phyloP scores from a whole-genome alignment of 2,113 vertebrate genomes.

The Calyptomena viridis region DNA sequence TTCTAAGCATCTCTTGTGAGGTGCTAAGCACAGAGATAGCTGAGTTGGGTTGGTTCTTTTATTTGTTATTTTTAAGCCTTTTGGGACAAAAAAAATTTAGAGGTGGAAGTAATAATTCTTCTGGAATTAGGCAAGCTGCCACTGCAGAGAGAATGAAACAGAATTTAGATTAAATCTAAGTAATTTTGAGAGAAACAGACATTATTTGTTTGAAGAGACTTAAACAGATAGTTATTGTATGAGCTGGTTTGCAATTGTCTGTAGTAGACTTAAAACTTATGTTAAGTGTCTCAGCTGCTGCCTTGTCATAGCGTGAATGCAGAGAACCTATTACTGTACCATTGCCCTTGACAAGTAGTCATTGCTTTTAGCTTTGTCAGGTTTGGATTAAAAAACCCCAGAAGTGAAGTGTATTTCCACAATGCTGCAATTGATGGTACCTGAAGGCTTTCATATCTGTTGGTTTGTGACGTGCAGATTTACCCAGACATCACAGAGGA shows the following conservation, averaged over 20 bases:
- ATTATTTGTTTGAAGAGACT: not conserved
- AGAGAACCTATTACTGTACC: not conserved
- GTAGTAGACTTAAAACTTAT: not conserved
- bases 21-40: not conserved
- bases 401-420: not conserved
- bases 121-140: not conserved
- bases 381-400: not conserved
- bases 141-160: not conserved
- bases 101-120: not conserved
- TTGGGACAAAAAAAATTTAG: not conserved
- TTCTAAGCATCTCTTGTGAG: not conserved
- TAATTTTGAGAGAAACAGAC: not conserved
- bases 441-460: accelerated
- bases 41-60: not conserved
- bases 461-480: not conserved
- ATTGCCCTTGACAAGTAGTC: not conserved
- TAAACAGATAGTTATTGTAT: not conserved
- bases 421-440: not conserved
- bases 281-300: not conserved
- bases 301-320: not conserved
- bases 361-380: not conserved
- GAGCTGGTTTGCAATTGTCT: not conserved
- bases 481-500: not conserved
- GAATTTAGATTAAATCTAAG: not conserved
- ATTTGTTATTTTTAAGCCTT: not conserved